These are phyloP conservation scores for Cassiopea andromeda DNA, from an alignment of 30 jellyfish, hydroid and myxozoan genomes.

Conservation along the genomic window DNA sequence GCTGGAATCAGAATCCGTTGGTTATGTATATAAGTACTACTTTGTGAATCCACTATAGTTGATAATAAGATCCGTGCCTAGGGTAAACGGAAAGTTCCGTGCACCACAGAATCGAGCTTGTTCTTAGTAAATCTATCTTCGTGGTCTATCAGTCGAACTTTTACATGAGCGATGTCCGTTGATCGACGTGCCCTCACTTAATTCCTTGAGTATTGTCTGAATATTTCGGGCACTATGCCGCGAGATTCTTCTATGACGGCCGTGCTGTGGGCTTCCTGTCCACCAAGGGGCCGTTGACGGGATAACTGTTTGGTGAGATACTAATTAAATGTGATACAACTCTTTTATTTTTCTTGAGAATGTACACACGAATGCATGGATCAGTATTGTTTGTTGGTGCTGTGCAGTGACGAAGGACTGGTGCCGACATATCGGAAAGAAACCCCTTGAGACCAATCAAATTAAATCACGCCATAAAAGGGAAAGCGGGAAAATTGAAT, in stretches of 20 bases:
- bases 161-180: neutral
- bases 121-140: neutral
- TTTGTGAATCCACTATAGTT: neutral
- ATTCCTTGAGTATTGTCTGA: slow-evolving; percentile 51
- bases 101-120: neutral
- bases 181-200: slow-evolving; percentile 57
- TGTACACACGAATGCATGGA: neutral
- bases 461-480: neutral
- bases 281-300: slow-evolving; percentile 33
- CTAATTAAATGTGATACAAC: slow-evolving; percentile 28
- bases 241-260: slow-evolving; percentile 67
- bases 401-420: neutral
- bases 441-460: slow-evolving; percentile 5
- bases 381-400: neutral
- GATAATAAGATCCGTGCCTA: neutral
- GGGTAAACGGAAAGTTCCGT: neutral
- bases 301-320: slow-evolving; percentile 32
- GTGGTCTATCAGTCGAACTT: slow-evolving; percentile 3
- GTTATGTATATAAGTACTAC: neutral
- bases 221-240: slow-evolving; percentile 69
- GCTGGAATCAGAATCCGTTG: neutral
- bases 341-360: neutral
- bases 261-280: slow-evolving; percentile 75
- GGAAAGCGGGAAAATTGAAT: slow-evolving; percentile 13
- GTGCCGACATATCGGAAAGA: neutral